A percentile compares a stretch with the other conserved stretches of the same genome.
These are phyloP conservation scores for Hemiscyllium ocellatum DNA, from an alignment of 2,113 vertebrate species.

Conservation along the genomic window DNA sequence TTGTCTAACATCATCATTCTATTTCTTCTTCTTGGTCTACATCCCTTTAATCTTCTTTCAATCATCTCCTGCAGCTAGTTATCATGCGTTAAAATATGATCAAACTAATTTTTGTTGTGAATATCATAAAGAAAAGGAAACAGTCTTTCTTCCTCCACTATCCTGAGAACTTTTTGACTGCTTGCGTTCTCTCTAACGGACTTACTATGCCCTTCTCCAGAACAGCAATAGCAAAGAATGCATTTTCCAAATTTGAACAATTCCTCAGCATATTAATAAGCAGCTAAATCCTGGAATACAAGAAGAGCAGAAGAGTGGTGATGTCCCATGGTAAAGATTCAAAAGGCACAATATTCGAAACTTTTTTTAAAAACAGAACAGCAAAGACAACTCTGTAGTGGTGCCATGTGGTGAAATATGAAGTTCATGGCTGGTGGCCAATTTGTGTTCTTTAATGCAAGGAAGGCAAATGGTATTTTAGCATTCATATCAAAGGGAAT, in stretches of 20 bases:
- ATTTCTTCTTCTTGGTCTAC: neutral
- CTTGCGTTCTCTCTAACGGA: too few species aligned
- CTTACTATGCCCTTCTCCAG: too few species aligned
- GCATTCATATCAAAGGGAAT: neutral
- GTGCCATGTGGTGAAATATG: neutral
- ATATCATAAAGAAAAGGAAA: too few species aligned
- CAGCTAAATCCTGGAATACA: too few species aligned
- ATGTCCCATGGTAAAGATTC: neutral
- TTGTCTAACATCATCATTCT: neutral
- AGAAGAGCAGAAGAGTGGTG: too few species aligned
- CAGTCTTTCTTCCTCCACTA: neutral
- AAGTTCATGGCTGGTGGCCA: neutral
- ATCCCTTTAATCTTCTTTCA: neutral
- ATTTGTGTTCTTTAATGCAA: neutral
- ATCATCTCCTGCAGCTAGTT: neutral
- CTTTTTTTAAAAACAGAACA: neutral
- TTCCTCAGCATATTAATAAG: too few species aligned
- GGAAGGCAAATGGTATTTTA: neutral
- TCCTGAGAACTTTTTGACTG: too few species aligned
- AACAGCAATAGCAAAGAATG: too few species aligned
- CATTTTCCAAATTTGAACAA: too few species aligned
- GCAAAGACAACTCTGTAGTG: neutral
- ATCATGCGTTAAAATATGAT: neutral
- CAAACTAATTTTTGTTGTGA: neutral
- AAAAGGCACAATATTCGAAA: neutral